A percentile compares a stretch with the other conserved stretches of the same genome.
Conservation (phyloP, 1,140 invertebrate genomes). For the Campodea augens region DNA sequence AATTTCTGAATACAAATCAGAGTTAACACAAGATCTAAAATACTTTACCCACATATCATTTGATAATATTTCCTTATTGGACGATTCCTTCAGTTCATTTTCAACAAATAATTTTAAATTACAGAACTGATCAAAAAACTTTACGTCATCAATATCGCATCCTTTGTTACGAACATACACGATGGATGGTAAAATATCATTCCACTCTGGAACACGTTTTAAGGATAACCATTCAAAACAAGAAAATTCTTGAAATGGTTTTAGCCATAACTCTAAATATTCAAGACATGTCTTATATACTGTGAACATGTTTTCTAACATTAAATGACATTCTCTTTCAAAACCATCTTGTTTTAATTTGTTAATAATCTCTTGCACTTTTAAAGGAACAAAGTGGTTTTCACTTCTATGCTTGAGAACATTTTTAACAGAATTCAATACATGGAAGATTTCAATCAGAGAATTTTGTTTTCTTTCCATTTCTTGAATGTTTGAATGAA, state of each 20-base stretch:
- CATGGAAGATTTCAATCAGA: neutral
- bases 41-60: neutral
- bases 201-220: neutral
- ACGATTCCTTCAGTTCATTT: neutral
- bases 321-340: neutral
- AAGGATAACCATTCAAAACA: neutral
- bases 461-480: conserved; percentile 2
- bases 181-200: neutral
- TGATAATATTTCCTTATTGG: neutral
- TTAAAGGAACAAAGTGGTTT: neutral
- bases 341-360: neutral
- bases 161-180: neutral
- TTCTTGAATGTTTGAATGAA: conserved; percentile 2
- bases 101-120: neutral
- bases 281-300: neutral
- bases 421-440: neutral
- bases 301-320: neutral
- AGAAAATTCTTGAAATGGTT: neutral
- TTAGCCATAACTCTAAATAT: neutral
- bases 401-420: neutral
- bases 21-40: no score
- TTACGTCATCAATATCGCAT: neutral
- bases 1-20: no score
- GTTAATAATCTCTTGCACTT: neutral
- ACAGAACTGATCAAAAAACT: neutral